These are phyloP conservation scores for Lacerta agilis DNA, from an alignment of 2,797 vertebrate genomes.

Conservation along the genomic window DNA sequence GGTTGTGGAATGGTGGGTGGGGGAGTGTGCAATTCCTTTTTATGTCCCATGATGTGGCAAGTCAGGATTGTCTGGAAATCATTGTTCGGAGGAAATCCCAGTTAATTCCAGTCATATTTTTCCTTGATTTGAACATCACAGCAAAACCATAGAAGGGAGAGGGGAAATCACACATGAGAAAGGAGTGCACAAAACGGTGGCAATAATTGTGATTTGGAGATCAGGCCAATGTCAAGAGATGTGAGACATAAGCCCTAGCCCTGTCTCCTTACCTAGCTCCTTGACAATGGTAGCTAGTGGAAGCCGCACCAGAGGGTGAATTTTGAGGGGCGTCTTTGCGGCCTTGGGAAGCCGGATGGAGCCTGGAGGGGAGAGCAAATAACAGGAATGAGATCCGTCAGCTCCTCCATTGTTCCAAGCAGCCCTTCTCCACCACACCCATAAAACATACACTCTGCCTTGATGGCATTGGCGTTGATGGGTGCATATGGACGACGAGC, in stretches of 20 bases:
- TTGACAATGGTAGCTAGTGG: conserved; percentile 90
- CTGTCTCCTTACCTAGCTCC: conserved; percentile 85
- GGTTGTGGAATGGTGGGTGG: background rate
- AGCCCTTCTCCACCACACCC: background rate
- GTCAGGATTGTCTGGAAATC: background rate
- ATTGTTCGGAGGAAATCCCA: background rate
- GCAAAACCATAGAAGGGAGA: background rate
- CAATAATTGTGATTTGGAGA: background rate
- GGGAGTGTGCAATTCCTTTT: background rate
- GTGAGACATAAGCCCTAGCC: no score
- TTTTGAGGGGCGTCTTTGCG: conserved; percentile 88
- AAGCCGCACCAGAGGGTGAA: conserved; percentile 84
- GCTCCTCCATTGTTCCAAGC: rapidly evolving
- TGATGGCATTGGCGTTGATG: conserved; percentile 94
- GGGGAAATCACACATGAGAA: background rate
- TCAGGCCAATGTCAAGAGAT: background rate
- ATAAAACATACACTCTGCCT: conserved; percentile 88
- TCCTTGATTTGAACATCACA: background rate
- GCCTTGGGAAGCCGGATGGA: conserved; percentile 94
- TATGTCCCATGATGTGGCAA: background rate
- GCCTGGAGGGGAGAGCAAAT: conserved; percentile 73
- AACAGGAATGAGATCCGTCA: rapidly evolving
- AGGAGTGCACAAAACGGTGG: background rate
- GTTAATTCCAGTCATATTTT: background rate
- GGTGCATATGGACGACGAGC: conserved; percentile 92